Base-by-base conservation (phyloP, 1,140 invertebrate species). In the Euura lappo region DNA sequence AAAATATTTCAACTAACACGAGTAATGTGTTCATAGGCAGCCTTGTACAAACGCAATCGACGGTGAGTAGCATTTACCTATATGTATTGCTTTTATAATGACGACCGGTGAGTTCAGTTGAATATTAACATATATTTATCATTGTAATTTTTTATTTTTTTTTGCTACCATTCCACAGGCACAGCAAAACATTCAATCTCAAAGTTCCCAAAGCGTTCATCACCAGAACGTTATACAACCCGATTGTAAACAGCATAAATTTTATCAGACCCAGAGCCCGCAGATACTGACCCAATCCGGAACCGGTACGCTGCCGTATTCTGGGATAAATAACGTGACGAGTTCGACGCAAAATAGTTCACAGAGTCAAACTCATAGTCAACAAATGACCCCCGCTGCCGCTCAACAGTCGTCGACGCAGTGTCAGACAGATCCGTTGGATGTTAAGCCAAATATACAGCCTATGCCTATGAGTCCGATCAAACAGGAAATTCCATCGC, bases 211-310 rank as follows among this genome's bases (percentile, higher is more conserved):
- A 44, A 77, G 77, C 10, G 68, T 74, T 74, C 51, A 60, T 60
- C 51, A 60, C 13, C 51, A 60, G 13, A 60, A 60, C 4, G 13
- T 60, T 8, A 60, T 8, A 11, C 51, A 8, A 60, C 8, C 13
- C 1, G 51, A 60, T 8, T 60, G 8, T 2, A 60, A 51, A 11
- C 67, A 60, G 43, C 77, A 77, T 72, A 84, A 80, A 68, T 77
- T 77, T 75, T 81, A 79, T 76, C 81, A 86, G 66, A 76, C 75
- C 69, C 78, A 81, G 42, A 80, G 78, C 71, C 81, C 76, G 75
- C 84, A 84, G 75, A 81, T 83, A 70, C 74, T 81, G 68, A 85
- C 80, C 87, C 85, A 84, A 83, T 86, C 86, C 78, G 75, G 75
- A 68, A 72, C 76, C 6, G 80, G 76, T 46, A 74, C 77, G 43